Evolutionary conservation across 1,140 invertebrate species (phyloP).

Genomic region (Drosophila fuyamai): DNA sequence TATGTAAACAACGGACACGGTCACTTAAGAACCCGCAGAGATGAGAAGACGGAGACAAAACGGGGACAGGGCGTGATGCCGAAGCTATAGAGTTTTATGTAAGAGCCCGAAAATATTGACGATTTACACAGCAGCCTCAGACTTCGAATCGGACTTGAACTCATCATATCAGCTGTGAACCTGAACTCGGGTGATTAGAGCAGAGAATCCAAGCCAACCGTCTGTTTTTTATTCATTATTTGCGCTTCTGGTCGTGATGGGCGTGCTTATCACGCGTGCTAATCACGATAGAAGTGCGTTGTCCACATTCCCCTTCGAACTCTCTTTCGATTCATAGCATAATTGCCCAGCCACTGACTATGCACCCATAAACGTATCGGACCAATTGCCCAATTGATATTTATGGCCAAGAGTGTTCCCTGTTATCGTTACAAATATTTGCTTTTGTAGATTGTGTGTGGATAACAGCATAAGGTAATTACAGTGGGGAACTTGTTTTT

Average conservation of each 20-base stretch:
- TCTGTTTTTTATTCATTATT: slow-evolving; percentile 3
- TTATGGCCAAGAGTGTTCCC: slow-evolving; percentile 28
- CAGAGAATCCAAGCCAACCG: slow-evolving; percentile 12
- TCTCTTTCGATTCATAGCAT: slow-evolving; percentile 2
- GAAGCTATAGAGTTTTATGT: slow-evolving; percentile 22
- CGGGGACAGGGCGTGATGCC: slow-evolving; percentile 28
- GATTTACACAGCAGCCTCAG: slow-evolving; percentile 35
- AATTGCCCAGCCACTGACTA: slow-evolving; percentile 26
- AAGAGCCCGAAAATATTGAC: slow-evolving; percentile 31
- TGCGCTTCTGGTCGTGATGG: slow-evolving; percentile 20
- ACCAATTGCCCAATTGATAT: slow-evolving; percentile 29
- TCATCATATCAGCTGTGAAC: slow-evolving; percentile 39
- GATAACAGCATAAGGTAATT: slow-evolving; percentile 52
- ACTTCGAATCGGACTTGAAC: slow-evolving; percentile 25
- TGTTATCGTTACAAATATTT: slow-evolving; percentile 58
- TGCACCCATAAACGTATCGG: slow-evolving; percentile 15
- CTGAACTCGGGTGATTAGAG: slow-evolving; percentile 38
- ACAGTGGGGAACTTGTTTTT: slow-evolving; percentile 33
- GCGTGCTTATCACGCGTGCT: slow-evolving; percentile 45
- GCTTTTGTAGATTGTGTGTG: slow-evolving; percentile 48
- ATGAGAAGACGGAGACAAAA: slow-evolving; percentile 25
- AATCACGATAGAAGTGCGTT: slow-evolving; percentile 54
- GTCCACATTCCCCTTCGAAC: slow-evolving; percentile 17
- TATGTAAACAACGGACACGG: slow-evolving; percentile 57
- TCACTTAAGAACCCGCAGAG: slow-evolving; percentile 41